Evolutionary conservation across 2,888 invertebrate species (phyloP), one percentile per base, ranked within the genome.

Genomic region (Ichneumon xanthorius): DNA sequence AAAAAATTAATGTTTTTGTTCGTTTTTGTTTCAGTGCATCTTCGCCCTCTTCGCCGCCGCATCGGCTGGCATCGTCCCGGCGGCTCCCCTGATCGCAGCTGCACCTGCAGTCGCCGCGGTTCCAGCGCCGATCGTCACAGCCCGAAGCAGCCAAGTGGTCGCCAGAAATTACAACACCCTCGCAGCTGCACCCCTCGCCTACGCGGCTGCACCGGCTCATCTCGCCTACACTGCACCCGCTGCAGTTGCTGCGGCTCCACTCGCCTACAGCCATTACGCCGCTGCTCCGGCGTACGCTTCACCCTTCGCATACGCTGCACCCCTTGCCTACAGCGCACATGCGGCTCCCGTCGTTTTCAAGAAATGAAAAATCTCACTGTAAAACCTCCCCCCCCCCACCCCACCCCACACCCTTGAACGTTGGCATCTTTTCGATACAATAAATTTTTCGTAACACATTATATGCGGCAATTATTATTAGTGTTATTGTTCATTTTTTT

Each of bases 131-230:
- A 95, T 96, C 87, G 96, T 96, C n/a, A 96, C 96, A 0, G 95
- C 96, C 0, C 95, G 95, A 89, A 96, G 96, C 93, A 96, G 96
- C 14, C 96, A 96, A 92, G 96, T 96, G 82, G 93, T 96, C 88
- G 94, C 96, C 30, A 95, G 96, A 87, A 96, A 96, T 91, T 95
- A 95, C 94, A 96, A 96, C 89, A 95, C 95, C 0, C 92, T 96
- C 11, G 95, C 95, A 7, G 95, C 94, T 33, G 93, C 95, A 9
- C 94, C 95, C 0, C 94, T 95, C 78, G 94, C 95, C 88, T 94
- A 94, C 68, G 94, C 95, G 22, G 95, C 95, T n/a, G 95, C 95
- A 55, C 79, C 87, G 0, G 94, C 95, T 3, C 94, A 95, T 2
- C 95, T 95, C 2, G 94, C 95, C 0, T 87, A 84, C 61, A 78